Percentiles rank a stretch among this genome's conserved stretches.
Conservation (phyloP, 2,888 invertebrate genomes). For the Epinotia ramella region DNA sequence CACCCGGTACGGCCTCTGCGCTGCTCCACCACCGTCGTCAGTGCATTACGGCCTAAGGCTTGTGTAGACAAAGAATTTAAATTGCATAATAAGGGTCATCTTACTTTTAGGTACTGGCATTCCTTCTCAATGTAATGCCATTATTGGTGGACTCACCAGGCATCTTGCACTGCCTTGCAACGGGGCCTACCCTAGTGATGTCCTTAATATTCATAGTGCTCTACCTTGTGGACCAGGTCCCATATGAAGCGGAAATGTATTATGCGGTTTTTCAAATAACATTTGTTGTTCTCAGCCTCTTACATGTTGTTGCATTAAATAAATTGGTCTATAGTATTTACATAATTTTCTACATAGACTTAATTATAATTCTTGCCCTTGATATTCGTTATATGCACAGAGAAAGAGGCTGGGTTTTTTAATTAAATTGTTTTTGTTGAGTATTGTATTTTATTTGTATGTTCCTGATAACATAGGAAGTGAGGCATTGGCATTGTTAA, state of each 20-base stretch:
- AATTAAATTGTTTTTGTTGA: slow-evolving; percentile 47
- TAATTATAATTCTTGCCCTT: slow-evolving; percentile 70
- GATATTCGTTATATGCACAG: slow-evolving; percentile 70
- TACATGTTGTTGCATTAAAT: slow-evolving; percentile 58
- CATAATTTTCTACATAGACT: slow-evolving; percentile 73
- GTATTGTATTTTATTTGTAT: slow-evolving; percentile 33
- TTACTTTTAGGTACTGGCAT: slow-evolving; percentile 81
- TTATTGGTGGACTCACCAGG: slow-evolving; percentile 75
- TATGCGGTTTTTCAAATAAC: slow-evolving; percentile 64
- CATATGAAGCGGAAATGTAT: slow-evolving; percentile 74
- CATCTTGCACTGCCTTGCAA: slow-evolving; percentile 67
- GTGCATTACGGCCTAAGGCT: no score
- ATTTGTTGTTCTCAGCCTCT: slow-evolving; percentile 60
- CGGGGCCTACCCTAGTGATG: slow-evolving; percentile 76
- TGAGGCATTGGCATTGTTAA: slow-evolving; percentile 8
- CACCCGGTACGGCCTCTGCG: no score
- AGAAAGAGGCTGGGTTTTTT: slow-evolving; percentile 71
- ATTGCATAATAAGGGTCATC: slow-evolving; percentile 55
- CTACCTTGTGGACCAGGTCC: slow-evolving; percentile 77
- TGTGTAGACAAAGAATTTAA: slow-evolving; percentile 43
- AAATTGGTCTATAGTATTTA: slow-evolving; percentile 71
- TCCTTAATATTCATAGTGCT: slow-evolving; percentile 72
- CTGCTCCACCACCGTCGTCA: no score
- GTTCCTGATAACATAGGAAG: slow-evolving; percentile 27
- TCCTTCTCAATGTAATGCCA: slow-evolving; percentile 76